Evolutionary conservation across 1,140 invertebrate species (phyloP), one percentile per base, ranked within the genome.

Genomic region (Pygmarrhopalites habei): DNA sequence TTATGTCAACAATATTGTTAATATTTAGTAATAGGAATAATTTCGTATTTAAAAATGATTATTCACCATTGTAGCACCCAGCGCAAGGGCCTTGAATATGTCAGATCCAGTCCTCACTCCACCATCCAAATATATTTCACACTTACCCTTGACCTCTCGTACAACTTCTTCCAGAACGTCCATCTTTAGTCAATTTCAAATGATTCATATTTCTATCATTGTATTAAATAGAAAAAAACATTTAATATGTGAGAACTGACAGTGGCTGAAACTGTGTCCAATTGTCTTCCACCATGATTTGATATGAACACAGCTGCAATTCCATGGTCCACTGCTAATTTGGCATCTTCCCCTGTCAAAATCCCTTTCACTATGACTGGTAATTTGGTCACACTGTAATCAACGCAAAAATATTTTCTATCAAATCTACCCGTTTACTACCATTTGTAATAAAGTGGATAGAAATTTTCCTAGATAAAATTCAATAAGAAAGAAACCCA

Each of bases 311-410:
- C 85, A 0, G 80, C 93, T 21, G 80, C 74, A 19, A 80, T 75
- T 15, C 90, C 90, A 49, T 82, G 76, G 72, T 91, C 77, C 1
- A 85, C 76, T 0, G 86, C 91, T 61, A 86, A 76, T 14, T 84
- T 65, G 0, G 92, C 92, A 79, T 97, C 94, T 72, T 94, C 88
- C 1, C 81, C 82, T 7, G 90, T 90, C 28, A 96, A 75, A 59
- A 97, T 83, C 19, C 94, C 94, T 79, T 98, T 98, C 0, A 92
- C 78, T 41, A 97, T 79, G 25, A 98, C 82, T 1, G 93, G 91
- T 17, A 97, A 73, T 5, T 79, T 81, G 0, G 90, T 92, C 0
- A 60, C 23, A 1, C 64, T 62, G 35, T 15, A 53, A n/a, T 28
- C 28, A 60, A n/a, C n/a, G n/a, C n/a, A n/a, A n/a, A n/a, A n/a